A percentile compares a stretch with the other conserved stretches of the same genome.
phyloP scores from a whole-genome alignment of 2,797 vertebrate species.

The Sebastolobus altivelis region DNA sequence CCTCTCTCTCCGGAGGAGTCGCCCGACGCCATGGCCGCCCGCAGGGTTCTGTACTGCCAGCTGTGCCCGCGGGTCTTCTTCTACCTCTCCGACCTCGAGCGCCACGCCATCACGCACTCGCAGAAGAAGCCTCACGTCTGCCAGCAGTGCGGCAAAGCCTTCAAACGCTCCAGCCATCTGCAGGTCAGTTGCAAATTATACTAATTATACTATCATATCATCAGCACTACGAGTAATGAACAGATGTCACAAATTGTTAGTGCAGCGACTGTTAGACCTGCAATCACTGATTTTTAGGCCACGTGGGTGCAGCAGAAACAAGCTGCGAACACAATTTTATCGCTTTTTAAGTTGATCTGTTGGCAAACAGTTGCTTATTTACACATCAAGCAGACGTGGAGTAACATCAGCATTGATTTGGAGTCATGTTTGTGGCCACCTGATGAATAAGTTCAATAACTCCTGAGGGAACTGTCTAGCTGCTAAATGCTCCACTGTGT shows the following conservation, averaged over 20 bases:
- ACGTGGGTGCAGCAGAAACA: constrained; percentile 6
- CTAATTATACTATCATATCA: background rate
- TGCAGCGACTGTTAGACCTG: constrained; percentile 1
- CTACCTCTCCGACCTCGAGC: constrained; percentile 93
- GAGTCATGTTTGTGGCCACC: background rate
- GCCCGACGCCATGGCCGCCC: constrained; percentile 63
- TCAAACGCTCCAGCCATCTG: constrained; percentile 93
- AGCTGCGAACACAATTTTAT: background rate
- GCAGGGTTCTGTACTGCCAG: constrained; percentile 89
- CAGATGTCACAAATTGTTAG: constrained; percentile 13
- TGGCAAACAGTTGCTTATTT: background rate
- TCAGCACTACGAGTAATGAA: background rate
- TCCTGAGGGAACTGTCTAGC: background rate
- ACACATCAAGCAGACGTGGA: background rate
- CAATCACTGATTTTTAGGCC: constrained; percentile 1
- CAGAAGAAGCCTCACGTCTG: constrained; percentile 93
- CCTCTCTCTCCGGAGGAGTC: constrained; percentile 72
- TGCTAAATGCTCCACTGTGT: background rate
- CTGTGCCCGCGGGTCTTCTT: constrained; percentile 92
- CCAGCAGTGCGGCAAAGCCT: constrained; percentile 91
- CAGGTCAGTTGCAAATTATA: constrained; percentile 75
- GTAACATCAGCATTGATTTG: background rate
- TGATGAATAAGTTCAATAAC: background rate
- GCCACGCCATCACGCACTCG: constrained; percentile 93
- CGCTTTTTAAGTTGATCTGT: background rate